These are phyloP conservation scores for Colletes gigas DNA, from an alignment of 1,140 invertebrate genomes.

Conservation along the genomic window DNA sequence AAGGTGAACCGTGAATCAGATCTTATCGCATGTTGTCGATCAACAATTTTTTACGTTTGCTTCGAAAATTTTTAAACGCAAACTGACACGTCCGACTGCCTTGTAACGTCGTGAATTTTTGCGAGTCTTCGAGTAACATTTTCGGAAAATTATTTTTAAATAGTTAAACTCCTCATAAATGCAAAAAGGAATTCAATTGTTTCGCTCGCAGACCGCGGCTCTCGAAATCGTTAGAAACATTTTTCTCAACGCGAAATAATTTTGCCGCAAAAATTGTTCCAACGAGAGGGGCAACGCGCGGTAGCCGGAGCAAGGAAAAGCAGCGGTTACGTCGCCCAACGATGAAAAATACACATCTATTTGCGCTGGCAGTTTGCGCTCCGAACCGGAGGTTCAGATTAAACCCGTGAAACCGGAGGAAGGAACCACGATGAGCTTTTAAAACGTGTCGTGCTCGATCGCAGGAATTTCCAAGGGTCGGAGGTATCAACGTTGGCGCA, in stretches of 20 bases:
- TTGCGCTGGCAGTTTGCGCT: neutral
- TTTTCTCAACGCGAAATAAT: neutral
- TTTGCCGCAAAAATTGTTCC: neutral
- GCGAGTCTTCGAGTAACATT: too few species aligned
- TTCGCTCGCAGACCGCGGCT: too few species aligned
- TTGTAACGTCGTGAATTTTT: too few species aligned
- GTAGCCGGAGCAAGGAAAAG: neutral
- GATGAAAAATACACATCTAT: neutral
- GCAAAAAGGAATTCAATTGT: too few species aligned
- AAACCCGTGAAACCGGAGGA: neutral
- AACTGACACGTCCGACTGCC: too few species aligned
- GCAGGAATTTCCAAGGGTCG: neutral
- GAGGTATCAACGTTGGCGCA: too few species aligned
- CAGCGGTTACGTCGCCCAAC: neutral
- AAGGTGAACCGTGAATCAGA: constrained; percentile 6
- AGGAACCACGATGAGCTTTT: neutral
- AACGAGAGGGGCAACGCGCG: neutral
- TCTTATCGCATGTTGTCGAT: neutral
- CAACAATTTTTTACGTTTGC: too few species aligned
- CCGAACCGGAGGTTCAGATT: neutral
- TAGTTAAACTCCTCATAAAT: too few species aligned
- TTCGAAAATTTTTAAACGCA: too few species aligned
- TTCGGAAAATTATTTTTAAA: too few species aligned
- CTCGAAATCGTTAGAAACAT: too few species aligned
- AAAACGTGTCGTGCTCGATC: neutral